Base-by-base conservation (phyloP, 2,888 invertebrate genomes). In the Asteroscopus sphinx region DNA sequence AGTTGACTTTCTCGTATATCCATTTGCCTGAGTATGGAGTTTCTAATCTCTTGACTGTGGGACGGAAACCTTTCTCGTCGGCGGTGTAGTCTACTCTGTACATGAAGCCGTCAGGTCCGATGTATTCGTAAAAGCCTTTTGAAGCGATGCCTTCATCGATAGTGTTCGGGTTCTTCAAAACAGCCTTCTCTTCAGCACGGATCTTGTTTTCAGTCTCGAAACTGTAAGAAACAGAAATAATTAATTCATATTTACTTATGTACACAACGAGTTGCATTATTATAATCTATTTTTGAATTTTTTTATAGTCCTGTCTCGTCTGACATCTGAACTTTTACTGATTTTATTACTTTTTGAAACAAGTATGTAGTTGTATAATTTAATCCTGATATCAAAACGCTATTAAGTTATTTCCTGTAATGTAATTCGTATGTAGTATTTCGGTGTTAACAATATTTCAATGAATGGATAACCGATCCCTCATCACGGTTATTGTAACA, bases 171-270 rank as follows among this genome's bases (percentile, higher is more conserved):
- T 94, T 94, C 77, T 93, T 94, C 55, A 94, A 70, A 8, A 92
- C 83, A n/a, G 94, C 94, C 48, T 92, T 93, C 76, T 95, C 94
- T 79, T 93, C 91, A 62, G 93, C 94, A 70, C 94, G 93, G 65
- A 95, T 95, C 75, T 94, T 95, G 86, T 95, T 95, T 81, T 94
- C 94, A 13, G 94, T 95, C 78, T 95, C 94, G 73, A 94, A 95
- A 82, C 94, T 95, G 84, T 21, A 45, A 69, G 68, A 71, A 35
- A 63, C 21, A 54, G 51, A 52, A 25, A 26, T 4, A 26, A 35
- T 67, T 32, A 48, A 58, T 52, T 21, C 8, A 1, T 25, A 9
- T 28, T 40, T 7, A 9, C 5, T 13, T 6, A 9, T 9, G 13
- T 26, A 26, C n/a, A 11, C 8, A 12, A 28, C 9, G 28, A 28